A percentile compares a stretch with the other conserved stretches of the same genome.
Conservation (phyloP, 2,113 vertebrate genomes). For the Gymnocephalus cernua region DNA sequence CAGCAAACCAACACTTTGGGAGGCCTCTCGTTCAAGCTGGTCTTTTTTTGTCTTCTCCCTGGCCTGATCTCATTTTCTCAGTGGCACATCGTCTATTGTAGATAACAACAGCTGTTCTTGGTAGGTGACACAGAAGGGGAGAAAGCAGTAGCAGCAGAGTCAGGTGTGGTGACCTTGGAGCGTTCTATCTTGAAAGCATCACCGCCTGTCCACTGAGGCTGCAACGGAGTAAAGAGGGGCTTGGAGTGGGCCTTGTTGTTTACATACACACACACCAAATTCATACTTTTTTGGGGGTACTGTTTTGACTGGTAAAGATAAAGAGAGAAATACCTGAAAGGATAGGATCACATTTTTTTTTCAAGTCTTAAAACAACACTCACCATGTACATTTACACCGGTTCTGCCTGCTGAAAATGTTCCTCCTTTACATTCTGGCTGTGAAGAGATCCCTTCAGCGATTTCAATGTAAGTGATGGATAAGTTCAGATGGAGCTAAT, state of each 20-base stretch:
- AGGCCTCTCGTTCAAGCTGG: neutral
- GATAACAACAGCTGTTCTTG: slow-evolving; percentile 47
- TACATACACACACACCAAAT: neutral
- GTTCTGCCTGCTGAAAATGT: neutral
- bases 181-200: slow-evolving; percentile 28
- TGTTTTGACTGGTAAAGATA: neutral
- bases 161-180: slow-evolving; percentile 57
- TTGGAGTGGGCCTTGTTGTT: neutral
- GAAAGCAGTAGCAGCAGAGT: slow-evolving; percentile 11
- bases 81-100: neutral
- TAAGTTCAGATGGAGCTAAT: neutral
- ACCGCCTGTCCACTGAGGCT: slow-evolving; percentile 13
- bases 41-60: slow-evolving; percentile 21
- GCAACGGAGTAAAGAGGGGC: neutral
- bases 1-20: slow-evolving; percentile 29
- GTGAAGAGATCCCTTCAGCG: neutral
- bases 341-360: neutral
- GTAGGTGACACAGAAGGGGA: slow-evolving; percentile 14
- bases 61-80: slow-evolving; percentile 52
- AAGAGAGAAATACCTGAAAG: neutral
- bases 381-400: neutral
- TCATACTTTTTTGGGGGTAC: neutral
- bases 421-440: neutral
- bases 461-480: neutral
- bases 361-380: neutral